These are phyloP conservation scores for Ianthella basta DNA, from an alignment of 37 sponge, comb jelly and placozoan genomes.

Conservation along the genomic window DNA sequence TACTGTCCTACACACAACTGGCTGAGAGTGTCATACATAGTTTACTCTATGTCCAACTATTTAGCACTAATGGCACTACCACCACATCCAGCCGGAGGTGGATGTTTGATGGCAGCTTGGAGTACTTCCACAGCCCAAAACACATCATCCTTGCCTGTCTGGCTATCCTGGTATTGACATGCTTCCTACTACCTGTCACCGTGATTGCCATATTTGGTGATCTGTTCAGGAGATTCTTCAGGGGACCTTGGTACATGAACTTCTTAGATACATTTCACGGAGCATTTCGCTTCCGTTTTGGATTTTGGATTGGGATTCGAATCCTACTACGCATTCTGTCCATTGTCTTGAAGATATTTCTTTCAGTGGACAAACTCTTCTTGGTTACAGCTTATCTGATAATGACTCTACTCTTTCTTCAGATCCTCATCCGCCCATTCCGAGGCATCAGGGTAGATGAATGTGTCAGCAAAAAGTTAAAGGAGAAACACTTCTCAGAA, in stretches of 20 bases:
- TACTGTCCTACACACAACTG: constrained; percentile 28
- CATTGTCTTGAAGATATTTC: background rate
- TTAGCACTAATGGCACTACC: too few species aligned
- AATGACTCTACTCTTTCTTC: background rate
- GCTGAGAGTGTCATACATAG: background rate
- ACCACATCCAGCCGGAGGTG: constrained; percentile 2
- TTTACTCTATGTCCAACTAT: too few species aligned
- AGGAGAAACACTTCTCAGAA: constrained; percentile 16
- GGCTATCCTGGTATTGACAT: background rate
- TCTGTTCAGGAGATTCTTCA: constrained; percentile 22
- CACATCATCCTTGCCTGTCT: constrained; percentile 27
- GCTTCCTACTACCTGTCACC: constrained; percentile 33
- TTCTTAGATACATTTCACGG: constrained; percentile 21
- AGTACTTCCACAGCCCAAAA: constrained; percentile 19
- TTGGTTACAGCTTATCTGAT: background rate
- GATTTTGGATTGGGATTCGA: constrained; percentile 25
- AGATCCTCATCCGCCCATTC: background rate
- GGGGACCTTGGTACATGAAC: constrained; percentile 4
- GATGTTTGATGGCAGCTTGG: constrained; percentile 25
- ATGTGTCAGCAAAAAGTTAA: background rate
- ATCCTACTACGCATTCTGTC: background rate
- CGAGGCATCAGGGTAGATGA: background rate
- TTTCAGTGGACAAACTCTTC: background rate
- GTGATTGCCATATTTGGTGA: constrained; percentile 17
- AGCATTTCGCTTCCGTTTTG: constrained; percentile 24